phyloP scores from a whole-genome alignment of 2,888 invertebrate species.

The Chloroclysta siterata region DNA sequence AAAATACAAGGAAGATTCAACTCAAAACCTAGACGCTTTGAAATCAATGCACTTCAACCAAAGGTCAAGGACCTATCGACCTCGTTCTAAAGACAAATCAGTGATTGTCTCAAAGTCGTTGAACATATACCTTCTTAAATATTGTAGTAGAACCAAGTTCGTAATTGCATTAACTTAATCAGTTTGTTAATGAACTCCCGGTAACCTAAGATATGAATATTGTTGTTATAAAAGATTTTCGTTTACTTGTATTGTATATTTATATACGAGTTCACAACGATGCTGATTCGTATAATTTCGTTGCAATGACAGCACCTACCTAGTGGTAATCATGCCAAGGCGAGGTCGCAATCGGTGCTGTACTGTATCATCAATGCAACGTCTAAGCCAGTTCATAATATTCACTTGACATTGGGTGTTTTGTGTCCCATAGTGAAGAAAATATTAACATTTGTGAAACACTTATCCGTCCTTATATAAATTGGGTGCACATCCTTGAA shows the following conservation, averaged over 20 bases:
- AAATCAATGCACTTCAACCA: slow-evolving; percentile 25
- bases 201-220: slow-evolving; percentile 31
- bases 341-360: slow-evolving; percentile 14
- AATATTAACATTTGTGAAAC: not conserved
- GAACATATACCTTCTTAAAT: slow-evolving; percentile 15
- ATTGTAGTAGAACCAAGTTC: slow-evolving; percentile 1
- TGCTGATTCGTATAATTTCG: slow-evolving; percentile 22
- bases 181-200: slow-evolving; percentile 19
- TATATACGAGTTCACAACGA: slow-evolving; percentile 22
- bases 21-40: slow-evolving; percentile 5
- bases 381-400: slow-evolving; percentile 12
- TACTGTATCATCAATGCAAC: slow-evolving; percentile 21
- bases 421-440: slow-evolving; percentile 4
- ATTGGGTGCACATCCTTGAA: slow-evolving; percentile 41
- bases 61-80: slow-evolving; percentile 37
- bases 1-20: slow-evolving; percentile 19
- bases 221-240: slow-evolving; percentile 23
- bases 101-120: slow-evolving; percentile 31
- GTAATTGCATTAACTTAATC: slow-evolving; percentile 21
- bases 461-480: slow-evolving; percentile 28
- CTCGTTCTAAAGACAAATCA: slow-evolving; percentile 23
- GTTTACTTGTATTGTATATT: slow-evolving; percentile 24
- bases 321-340: slow-evolving; percentile 5
- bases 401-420: slow-evolving; percentile 6
- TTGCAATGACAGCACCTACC: slow-evolving; percentile 9